phyloP scores from a whole-genome alignment of 1,140 invertebrate species.

The Panagrolaimus sp. region DNA sequence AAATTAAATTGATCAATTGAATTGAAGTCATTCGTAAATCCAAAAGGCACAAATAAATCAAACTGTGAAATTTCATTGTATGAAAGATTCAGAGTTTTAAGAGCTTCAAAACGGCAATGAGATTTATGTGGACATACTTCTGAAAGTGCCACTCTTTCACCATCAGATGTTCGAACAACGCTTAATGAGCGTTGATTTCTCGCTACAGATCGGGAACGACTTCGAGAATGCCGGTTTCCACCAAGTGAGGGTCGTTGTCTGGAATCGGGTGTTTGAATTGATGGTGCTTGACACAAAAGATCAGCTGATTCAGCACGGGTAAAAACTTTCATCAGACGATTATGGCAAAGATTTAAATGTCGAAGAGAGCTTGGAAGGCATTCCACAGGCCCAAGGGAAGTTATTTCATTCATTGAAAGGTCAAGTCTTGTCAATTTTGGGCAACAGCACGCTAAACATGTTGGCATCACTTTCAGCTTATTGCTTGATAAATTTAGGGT shows the following conservation, averaged over 20 bases:
- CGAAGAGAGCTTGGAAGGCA: slow-evolving; percentile 79
- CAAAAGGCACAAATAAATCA: slow-evolving; percentile 31
- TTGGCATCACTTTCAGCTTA: slow-evolving; percentile 76
- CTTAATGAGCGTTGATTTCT: slow-evolving; percentile 49
- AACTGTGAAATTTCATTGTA: slow-evolving; percentile 71
- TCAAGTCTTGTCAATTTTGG: slow-evolving; percentile 77
- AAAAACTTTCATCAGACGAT: slow-evolving; percentile 80
- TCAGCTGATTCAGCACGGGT: slow-evolving; percentile 32
- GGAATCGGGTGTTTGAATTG: not conserved
- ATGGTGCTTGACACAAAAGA: slow-evolving; percentile 16
- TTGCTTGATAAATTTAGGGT: slow-evolving; percentile 83
- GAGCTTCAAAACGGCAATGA: slow-evolving; percentile 72
- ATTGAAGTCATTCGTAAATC: slow-evolving; percentile 66
- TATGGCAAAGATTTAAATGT: slow-evolving; percentile 85
- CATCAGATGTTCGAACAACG: slow-evolving; percentile 35
- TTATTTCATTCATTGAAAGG: slow-evolving; percentile 75
- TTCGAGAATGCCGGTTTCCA: slow-evolving; percentile 25
- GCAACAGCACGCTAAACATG: slow-evolving; percentile 78
- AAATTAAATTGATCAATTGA: slow-evolving; percentile 28
- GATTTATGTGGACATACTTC: slow-evolving; percentile 70
- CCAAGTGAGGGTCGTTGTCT: slow-evolving; percentile 10
- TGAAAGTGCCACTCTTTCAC: not conserved
- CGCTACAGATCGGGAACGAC: slow-evolving; percentile 54
- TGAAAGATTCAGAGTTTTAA: slow-evolving; percentile 74
- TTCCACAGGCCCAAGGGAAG: slow-evolving; percentile 74